Conservation (phyloP, 1,140 invertebrate genomes). For the Galendromus occidentalis region DNA sequence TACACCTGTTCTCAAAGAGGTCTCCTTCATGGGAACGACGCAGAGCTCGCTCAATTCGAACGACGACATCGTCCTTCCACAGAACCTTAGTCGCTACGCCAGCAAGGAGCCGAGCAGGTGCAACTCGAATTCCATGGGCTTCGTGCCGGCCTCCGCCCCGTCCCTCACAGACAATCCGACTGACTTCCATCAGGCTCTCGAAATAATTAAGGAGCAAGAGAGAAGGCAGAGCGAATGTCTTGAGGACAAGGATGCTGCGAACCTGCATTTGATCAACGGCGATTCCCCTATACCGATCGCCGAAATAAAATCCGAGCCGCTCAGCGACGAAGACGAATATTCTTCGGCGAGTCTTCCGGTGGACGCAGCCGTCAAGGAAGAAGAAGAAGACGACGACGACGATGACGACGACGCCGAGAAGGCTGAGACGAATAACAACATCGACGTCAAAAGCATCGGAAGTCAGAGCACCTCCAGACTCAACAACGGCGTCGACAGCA, state of each 20-base stretch:
- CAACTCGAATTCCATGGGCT: not conserved
- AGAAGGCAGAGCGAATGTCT: slow-evolving; percentile 4
- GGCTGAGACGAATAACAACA: not conserved
- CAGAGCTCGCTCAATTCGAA: slow-evolving; percentile 11
- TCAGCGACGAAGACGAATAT: too few relatives aligned
- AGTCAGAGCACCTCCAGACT: not conserved
- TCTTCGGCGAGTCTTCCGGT: not conserved
- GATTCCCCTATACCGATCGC: not conserved
- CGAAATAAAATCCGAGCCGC: not conserved
- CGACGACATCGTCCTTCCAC: slow-evolving; percentile 8
- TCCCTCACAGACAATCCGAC: slow-evolving; percentile 7
- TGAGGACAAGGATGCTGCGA: not conserved
- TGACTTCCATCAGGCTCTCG: slow-evolving; percentile 11
- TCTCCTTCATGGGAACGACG: not conserved
- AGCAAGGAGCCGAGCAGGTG: slow-evolving; percentile 3
- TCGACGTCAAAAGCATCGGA: not conserved
- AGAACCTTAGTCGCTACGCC: slow-evolving; percentile 9
- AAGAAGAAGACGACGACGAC: not conserved
- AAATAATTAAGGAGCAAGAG: slow-evolving; percentile 3
- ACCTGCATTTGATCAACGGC: not conserved
- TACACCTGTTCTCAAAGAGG: slow-evolving; percentile 1
- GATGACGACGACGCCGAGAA: not conserved
- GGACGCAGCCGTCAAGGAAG: not conserved
- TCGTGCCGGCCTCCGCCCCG: not conserved
- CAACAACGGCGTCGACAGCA: not conserved